Conservation (phyloP, 2,797 vertebrate genomes). For the Micrastur ruficollis region DNA sequence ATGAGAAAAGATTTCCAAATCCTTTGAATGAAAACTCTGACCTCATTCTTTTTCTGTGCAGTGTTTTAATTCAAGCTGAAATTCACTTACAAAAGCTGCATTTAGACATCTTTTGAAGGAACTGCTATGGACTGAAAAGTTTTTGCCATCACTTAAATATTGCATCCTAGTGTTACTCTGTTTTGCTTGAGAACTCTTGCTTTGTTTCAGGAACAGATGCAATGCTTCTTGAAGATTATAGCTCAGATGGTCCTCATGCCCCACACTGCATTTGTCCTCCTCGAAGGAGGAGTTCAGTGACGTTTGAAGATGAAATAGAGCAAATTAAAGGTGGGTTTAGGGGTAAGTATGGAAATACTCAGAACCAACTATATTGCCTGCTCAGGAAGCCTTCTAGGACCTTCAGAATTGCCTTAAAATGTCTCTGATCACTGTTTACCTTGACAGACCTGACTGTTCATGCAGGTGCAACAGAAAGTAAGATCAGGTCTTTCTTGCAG, state of each 20-base stretch:
- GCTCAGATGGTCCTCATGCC: slow-evolving; percentile 79
- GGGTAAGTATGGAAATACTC: neutral
- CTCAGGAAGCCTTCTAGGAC: neutral
- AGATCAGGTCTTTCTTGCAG: neutral
- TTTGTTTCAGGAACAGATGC: slow-evolving; percentile 86
- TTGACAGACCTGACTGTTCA: neutral
- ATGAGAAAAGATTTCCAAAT: neutral
- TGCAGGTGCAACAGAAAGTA: neutral
- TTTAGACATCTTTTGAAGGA: neutral
- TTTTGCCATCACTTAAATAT: neutral
- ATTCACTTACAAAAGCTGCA: neutral
- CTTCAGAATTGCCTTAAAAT: neutral
- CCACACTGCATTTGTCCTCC: slow-evolving; percentile 72
- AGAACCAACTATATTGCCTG: neutral
- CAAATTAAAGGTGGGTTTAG: slow-evolving; percentile 84
- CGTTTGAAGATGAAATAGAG: slow-evolving; percentile 96
- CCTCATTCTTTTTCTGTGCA: neutral
- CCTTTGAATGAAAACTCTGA: neutral
- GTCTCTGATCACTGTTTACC: neutral
- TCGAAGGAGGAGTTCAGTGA: slow-evolving; percentile 93
- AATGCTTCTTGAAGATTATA: slow-evolving; percentile 92
- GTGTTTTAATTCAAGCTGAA: neutral
- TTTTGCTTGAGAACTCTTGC: neutral
- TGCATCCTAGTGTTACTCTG: neutral
- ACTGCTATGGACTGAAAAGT: neutral